Evolutionary conservation across 2,888 invertebrate genomes (phyloP), one percentile per base, ranked within the genome.

Genomic region (Coelinius sp.): DNA sequence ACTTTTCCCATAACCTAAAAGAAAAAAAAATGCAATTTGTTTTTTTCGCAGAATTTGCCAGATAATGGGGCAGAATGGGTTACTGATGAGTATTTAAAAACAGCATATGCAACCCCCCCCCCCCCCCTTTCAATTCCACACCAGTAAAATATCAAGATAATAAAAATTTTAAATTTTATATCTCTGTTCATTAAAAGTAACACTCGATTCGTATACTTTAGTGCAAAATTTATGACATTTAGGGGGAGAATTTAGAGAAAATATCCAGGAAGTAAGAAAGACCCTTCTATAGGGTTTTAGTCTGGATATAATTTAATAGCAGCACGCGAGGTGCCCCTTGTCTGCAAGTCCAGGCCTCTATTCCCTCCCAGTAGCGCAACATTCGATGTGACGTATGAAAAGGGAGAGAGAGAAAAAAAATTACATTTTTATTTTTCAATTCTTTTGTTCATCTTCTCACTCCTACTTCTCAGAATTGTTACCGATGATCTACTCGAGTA

Each of bases 401-500:
- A 25, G 20, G 20, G 35, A 35, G 14, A 31, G 10, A n/a, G n/a
- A 14, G 14, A 5, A 35, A 59, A 31, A 35, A 59, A 59, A 17
- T 31, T 20, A 17, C 17, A 31, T 35, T 20, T 41, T 53, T 53
- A 25, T 53, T 27, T 53, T 25, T 53, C 10, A 17, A 59, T 59
- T 59, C 59, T 59, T 27, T 35, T 59, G 31, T 59, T 59, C 59
- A 22, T 31, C 59, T 31, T 59, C 35, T 59, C 59, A 25, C 35
- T 59, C 20, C 59, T 14, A 17, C 12, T 59, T 59, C 59, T 35
- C 17, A 31, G 59, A 31, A 59, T 59, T 20, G 35, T 81, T 77
- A 78, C 78, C 79, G 80, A 84, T 84, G 84, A 84, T 85, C 81
- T 84, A 84, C 81, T 85, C 83, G 83, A 84, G 82, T 85, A 85